These are phyloP conservation scores for Chromobotia macracanthus DNA, from an alignment of 2,797 vertebrate species.

Conservation along the genomic window DNA sequence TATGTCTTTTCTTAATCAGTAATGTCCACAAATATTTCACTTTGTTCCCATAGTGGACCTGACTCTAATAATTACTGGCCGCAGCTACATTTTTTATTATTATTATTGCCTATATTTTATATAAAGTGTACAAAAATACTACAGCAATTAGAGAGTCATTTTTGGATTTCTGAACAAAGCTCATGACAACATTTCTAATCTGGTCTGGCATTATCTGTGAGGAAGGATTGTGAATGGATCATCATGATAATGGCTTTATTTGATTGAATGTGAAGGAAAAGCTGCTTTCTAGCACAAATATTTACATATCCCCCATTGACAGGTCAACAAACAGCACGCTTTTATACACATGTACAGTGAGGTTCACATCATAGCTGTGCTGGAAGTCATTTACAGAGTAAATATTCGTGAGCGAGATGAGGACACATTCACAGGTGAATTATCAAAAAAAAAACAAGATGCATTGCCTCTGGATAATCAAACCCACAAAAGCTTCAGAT, in stretches of 20 bases:
- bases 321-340: constrained; percentile 9
- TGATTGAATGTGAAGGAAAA: constrained; percentile 68
- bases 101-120: no score
- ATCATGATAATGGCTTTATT: constrained; percentile 73
- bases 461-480: not conserved
- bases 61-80: no score
- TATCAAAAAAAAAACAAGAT: not conserved
- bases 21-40: no score
- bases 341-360: constrained; percentile 16
- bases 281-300: constrained; percentile 72
- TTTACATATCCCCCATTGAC: constrained; percentile 66
- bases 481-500: not conserved
- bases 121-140: no score
- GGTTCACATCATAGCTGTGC: constrained; percentile 3
- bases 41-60: no score
- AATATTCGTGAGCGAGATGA: constrained; percentile 3
- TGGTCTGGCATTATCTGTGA: constrained; percentile 55
- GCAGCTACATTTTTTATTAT: no score
- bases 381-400: constrained; percentile 18
- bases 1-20: no score
- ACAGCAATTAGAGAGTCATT: not conserved
- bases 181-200: constrained; percentile 26
- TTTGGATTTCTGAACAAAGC: not conserved
- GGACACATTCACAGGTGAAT: not conserved
- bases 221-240: constrained; percentile 30